These are phyloP conservation scores for Hippocampus abdominalis DNA, from an alignment of 2,113 vertebrate species.

Conservation along the genomic window DNA sequence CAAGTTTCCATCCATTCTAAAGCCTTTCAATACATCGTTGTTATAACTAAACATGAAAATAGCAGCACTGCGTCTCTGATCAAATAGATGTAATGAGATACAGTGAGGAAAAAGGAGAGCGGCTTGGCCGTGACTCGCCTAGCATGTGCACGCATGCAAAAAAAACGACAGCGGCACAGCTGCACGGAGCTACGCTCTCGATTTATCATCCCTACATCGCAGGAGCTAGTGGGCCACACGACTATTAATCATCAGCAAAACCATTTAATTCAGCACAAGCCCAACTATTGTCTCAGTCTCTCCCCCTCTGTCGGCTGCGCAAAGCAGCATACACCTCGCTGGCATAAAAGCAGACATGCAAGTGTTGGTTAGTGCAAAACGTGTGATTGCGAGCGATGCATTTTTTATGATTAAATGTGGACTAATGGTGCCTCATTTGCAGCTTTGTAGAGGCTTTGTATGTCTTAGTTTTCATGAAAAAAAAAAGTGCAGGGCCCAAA, in stretches of 20 bases:
- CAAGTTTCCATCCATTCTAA: slow-evolving; percentile 26
- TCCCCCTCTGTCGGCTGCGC: slow-evolving; percentile 53
- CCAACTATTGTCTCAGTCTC: slow-evolving; percentile 69
- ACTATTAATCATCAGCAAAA: slow-evolving; percentile 77
- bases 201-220: slow-evolving; percentile 75
- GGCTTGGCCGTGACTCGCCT: slow-evolving; percentile 67
- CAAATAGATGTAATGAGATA: slow-evolving; percentile 70
- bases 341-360: slow-evolving; percentile 35
- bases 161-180: slow-evolving; percentile 69
- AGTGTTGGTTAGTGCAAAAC: slow-evolving; percentile 33
- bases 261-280: slow-evolving; percentile 72
- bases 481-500: slow-evolving; percentile 10
- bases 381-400: slow-evolving; percentile 6
- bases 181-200: slow-evolving; percentile 65
- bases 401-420: slow-evolving; percentile 19
- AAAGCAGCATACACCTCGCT: slow-evolving; percentile 52
- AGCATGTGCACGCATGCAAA: slow-evolving; percentile 61
- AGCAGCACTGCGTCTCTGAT: slow-evolving; percentile 39
- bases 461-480: slow-evolving; percentile 8
- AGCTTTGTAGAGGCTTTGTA: slow-evolving; percentile 22
- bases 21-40: slow-evolving; percentile 30
- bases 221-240: slow-evolving; percentile 66
- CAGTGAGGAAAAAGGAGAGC: slow-evolving; percentile 63
- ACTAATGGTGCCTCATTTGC: slow-evolving; percentile 1
- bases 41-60: slow-evolving; percentile 57